These are phyloP conservation scores for Irena cyanogastra DNA, from an alignment of 2,113 vertebrate genomes.

Conservation along the genomic window DNA sequence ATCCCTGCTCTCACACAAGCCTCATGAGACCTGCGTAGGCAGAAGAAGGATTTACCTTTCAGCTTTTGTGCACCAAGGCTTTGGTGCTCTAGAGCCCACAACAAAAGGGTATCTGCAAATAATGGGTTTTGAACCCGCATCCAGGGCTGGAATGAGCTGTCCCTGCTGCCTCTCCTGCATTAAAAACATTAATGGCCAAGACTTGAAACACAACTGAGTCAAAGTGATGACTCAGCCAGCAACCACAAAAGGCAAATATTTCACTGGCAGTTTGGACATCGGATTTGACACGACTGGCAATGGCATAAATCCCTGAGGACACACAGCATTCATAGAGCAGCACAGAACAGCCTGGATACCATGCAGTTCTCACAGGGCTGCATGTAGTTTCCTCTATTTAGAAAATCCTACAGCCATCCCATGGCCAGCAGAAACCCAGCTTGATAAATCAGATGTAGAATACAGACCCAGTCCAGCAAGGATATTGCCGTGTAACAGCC, in stretches of 20 bases:
- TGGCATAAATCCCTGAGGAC: not conserved
- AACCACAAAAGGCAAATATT: not conserved
- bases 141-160: not conserved
- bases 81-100: not conserved
- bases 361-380: not conserved
- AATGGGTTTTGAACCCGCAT: not conserved
- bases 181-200: not conserved
- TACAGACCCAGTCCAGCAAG: not conserved
- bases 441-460: not conserved
- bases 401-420: not conserved
- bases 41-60: not conserved
- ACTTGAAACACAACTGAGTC: not conserved
- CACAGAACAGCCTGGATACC: accelerated
- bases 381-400: not conserved
- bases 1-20: not conserved
- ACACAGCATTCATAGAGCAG: not conserved
- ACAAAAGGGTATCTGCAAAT: not conserved
- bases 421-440: not conserved
- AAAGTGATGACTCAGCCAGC: not conserved
- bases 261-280: not conserved
- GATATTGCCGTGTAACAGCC: not conserved
- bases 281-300: not conserved
- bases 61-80: not conserved
- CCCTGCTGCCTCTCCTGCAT: not conserved
- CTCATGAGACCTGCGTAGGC: not conserved